Evolutionary conservation across 2,797 vertebrate species (phyloP).

Genomic region (Prunella strophiata): DNA sequence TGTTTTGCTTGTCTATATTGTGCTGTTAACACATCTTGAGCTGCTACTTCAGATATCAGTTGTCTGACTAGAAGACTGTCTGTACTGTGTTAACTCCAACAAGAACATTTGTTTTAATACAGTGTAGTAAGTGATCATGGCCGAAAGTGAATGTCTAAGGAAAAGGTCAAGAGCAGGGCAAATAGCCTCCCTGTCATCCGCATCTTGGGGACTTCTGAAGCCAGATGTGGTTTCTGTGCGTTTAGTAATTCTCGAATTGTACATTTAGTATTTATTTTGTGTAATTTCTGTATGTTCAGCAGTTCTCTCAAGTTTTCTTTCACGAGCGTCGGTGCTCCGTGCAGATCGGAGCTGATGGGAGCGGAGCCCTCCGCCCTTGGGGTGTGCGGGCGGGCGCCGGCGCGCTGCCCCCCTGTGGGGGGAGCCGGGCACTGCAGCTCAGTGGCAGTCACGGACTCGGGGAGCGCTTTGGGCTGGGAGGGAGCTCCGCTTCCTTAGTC

Average conservation of each 20-base stretch:
- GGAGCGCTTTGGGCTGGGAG: background rate
- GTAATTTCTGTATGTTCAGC: background rate
- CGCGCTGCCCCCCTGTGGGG: background rate
- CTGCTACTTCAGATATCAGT: background rate
- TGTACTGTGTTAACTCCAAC: background rate
- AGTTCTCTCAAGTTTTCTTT: background rate
- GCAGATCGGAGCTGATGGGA: background rate
- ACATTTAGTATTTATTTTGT: background rate
- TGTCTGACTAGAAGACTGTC: background rate
- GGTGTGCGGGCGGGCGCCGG: background rate
- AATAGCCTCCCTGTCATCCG: background rate
- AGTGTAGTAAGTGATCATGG: background rate
- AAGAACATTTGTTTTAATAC: background rate
- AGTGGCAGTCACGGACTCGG: rapidly evolving
- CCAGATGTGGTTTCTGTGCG: background rate
- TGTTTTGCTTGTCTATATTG: background rate
- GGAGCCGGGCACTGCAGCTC: background rate
- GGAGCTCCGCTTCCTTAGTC: rapidly evolving
- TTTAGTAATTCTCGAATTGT: background rate
- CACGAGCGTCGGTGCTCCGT: rapidly evolving
- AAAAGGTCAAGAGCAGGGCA: background rate
- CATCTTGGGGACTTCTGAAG: background rate
- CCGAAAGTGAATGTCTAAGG: background rate
- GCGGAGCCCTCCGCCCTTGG: background rate
- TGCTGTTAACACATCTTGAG: background rate